Evolutionary conservation across 2,797 vertebrate species (phyloP).

Genomic region (Intellagama lesueurii): DNA sequence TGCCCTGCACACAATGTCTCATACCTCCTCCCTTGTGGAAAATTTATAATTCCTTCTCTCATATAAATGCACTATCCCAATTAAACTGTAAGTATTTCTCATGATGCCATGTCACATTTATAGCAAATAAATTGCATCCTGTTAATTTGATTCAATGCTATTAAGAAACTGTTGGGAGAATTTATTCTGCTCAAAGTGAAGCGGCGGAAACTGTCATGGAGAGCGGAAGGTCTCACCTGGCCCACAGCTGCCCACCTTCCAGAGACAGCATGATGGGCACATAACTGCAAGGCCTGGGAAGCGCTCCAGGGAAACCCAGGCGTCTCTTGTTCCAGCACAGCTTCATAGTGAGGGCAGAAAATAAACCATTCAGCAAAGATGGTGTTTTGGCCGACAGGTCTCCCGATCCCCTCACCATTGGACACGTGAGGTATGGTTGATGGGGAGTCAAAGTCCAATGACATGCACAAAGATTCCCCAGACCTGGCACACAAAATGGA

Average conservation of each 20-base stretch:
- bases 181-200: not conserved
- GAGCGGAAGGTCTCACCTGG: not conserved
- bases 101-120: not conserved
- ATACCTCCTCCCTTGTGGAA: not conserved
- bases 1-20: not conserved
- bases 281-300: not conserved
- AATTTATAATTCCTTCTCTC: not conserved
- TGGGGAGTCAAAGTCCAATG: not conserved
- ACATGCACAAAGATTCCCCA: not conserved
- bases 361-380: not conserved
- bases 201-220: not conserved
- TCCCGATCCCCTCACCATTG: not conserved
- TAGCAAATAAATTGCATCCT: not conserved
- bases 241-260: not conserved
- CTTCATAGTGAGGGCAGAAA: not conserved
- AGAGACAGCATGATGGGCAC: too few species aligned
- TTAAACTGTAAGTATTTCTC: not conserved
- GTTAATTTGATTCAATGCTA: not conserved
- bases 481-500: not conserved
- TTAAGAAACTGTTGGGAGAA: too few species aligned
- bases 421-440: too few species aligned
- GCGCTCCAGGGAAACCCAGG: not conserved
- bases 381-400: not conserved
- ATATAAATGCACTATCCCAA: not conserved
- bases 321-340: not conserved